Conservation (phyloP, 2,888 invertebrate species). For the Calameuta filiformis region DNA sequence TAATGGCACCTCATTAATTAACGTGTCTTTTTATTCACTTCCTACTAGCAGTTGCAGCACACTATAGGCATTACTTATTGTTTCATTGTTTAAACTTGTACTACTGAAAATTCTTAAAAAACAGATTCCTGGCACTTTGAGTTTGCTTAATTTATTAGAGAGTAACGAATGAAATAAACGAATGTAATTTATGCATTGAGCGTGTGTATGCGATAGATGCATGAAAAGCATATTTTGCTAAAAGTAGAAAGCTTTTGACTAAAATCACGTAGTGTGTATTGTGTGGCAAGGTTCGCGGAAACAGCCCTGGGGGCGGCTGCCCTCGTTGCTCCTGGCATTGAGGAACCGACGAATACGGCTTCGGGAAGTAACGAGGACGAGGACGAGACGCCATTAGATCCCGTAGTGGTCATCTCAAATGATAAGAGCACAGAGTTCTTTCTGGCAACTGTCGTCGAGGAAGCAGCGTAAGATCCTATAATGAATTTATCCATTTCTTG, state of each 20-base stretch:
- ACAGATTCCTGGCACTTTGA: background rate
- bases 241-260: constrained; percentile 51
- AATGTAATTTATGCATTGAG: background rate
- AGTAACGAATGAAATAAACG: background rate
- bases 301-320: constrained; percentile 76
- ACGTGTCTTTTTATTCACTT: background rate
- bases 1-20: background rate
- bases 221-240: background rate
- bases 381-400: constrained; percentile 69
- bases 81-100: background rate
- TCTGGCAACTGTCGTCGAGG: constrained; percentile 88
- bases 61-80: background rate
- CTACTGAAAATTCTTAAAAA: background rate
- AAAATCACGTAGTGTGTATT: constrained; percentile 66
- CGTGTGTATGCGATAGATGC: background rate
- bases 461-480: constrained; percentile 78
- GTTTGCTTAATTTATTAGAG: background rate
- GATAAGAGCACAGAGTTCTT: constrained; percentile 93
- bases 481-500: background rate
- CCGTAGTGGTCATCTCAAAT: constrained; percentile 80
- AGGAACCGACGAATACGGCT: constrained; percentile 89
- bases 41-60: background rate
- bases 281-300: constrained; percentile 77
- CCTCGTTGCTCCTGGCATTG: constrained; percentile 73
- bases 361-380: constrained; percentile 91